Evolutionary conservation across 2,888 invertebrate genomes (phyloP).

Genomic region (Yponomeuta sedellus): DNA sequence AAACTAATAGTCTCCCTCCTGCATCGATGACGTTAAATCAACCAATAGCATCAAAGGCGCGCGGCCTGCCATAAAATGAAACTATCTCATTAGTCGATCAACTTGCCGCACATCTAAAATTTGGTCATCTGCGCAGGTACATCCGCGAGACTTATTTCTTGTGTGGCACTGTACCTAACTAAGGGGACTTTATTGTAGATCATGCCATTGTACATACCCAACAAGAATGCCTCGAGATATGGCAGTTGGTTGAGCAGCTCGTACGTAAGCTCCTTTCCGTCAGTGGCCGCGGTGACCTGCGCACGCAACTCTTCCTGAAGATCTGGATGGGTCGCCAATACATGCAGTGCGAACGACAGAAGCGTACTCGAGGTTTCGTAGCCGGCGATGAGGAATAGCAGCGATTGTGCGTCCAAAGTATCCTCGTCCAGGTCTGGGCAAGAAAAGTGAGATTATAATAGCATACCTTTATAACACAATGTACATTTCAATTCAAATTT

Average conservation of each 20-base stretch:
- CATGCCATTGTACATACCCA: constrained; percentile 35
- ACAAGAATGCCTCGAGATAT: constrained; percentile 57
- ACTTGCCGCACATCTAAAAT: too few species aligned
- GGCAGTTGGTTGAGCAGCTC: constrained; percentile 49
- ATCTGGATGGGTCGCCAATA: constrained; percentile 64
- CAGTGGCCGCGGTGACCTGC: constrained; percentile 53
- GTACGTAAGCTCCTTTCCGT: constrained; percentile 54
- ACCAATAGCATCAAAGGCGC: too few species aligned
- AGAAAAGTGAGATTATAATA: background rate
- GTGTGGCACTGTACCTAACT: too few species aligned
- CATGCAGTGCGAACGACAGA: constrained; percentile 72
- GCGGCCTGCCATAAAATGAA: too few species aligned
- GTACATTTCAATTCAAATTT: too few species aligned
- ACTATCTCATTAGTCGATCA: too few species aligned
- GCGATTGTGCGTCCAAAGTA: constrained; percentile 73
- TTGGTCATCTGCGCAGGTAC: too few species aligned
- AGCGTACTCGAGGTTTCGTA: constrained; percentile 78
- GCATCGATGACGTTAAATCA: too few species aligned
- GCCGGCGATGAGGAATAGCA: constrained; percentile 77
- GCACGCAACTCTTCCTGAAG: constrained; percentile 61
- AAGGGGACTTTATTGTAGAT: too few species aligned
- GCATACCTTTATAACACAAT: background rate
- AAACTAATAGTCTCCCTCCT: too few species aligned
- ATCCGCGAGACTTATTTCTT: too few species aligned
- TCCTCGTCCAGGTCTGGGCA: constrained; percentile 67